phyloP scores from a whole-genome alignment of 2,113 vertebrate species.

The Ranitomeya imitator region DNA sequence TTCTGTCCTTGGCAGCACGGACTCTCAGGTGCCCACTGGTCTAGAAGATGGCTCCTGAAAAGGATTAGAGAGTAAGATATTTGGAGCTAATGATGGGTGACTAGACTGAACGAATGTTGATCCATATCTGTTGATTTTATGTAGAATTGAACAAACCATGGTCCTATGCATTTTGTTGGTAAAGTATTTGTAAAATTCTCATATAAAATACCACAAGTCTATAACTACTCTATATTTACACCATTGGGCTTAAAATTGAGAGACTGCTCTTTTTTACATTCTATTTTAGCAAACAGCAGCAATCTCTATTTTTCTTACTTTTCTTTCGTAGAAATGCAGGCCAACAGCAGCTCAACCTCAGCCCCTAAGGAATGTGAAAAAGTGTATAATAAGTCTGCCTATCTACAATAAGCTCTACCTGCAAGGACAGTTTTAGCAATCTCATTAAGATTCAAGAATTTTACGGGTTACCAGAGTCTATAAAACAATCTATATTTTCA shows the following conservation, averaged over 20 bases:
- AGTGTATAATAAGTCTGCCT: neutral
- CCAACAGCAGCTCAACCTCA: neutral
- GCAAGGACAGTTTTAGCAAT: neutral
- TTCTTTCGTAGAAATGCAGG: neutral
- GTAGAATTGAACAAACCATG: too few relatives aligned
- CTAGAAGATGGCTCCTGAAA: too few relatives aligned
- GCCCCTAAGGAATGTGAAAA: neutral
- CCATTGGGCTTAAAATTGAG: neutral
- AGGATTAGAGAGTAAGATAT: too few relatives aligned
- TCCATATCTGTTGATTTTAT: neutral
- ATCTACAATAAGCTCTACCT: neutral
- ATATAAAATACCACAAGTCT: too few relatives aligned
- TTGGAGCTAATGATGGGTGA: too few relatives aligned
- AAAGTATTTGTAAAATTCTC: too few relatives aligned
- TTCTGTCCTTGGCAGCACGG: too few relatives aligned
- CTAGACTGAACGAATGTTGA: too few relatives aligned
- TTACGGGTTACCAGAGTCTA: conserved; percentile 11
- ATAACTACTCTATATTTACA: too few relatives aligned
- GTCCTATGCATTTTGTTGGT: too few relatives aligned
- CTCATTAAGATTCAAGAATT: neutral
- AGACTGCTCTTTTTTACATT: neutral
- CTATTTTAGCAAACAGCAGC: neutral
- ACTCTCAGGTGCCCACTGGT: too few relatives aligned
- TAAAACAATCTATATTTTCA: conserved; percentile 27
- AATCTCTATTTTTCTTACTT: neutral